Evolutionary conservation across 1,140 invertebrate genomes (phyloP).

Genomic region (Chelonus insularis): DNA sequence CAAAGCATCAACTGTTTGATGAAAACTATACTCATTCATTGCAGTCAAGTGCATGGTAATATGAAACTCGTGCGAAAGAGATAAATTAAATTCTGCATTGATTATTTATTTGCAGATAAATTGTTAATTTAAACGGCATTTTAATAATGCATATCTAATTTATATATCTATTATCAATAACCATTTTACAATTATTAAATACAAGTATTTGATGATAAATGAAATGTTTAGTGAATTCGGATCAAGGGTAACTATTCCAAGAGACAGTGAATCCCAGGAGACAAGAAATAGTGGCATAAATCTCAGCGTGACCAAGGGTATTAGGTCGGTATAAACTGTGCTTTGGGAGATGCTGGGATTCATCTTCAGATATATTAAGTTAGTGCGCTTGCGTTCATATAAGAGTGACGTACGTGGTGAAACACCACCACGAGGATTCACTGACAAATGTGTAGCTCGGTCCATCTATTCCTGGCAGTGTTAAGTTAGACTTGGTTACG

Average conservation of each 20-base stretch:
- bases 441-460: constrained; percentile 32
- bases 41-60: background rate
- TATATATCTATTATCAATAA: background rate
- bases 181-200: background rate
- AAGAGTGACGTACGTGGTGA: constrained; percentile 42
- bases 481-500: constrained; percentile 46
- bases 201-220: too few species aligned
- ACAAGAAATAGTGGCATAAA: constrained; percentile 1
- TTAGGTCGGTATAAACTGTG: constrained; percentile 19
- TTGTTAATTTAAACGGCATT: background rate
- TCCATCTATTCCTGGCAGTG: constrained; percentile 58
- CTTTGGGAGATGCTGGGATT: background rate
- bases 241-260: constrained; percentile 27
- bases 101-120: background rate
- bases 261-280: background rate
- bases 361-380: constrained; percentile 14
- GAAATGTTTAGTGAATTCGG: background rate
- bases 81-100: background rate
- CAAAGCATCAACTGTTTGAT: background rate
- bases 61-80: background rate
- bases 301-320: constrained; percentile 18
- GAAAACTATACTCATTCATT: background rate
- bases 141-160: too few species aligned
- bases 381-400: constrained; percentile 25
- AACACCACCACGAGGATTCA: constrained; percentile 37